These are phyloP conservation scores for Microtus ochrogaster DNA, from an alignment of 2,113 vertebrate genomes.

Conservation along the genomic window DNA sequence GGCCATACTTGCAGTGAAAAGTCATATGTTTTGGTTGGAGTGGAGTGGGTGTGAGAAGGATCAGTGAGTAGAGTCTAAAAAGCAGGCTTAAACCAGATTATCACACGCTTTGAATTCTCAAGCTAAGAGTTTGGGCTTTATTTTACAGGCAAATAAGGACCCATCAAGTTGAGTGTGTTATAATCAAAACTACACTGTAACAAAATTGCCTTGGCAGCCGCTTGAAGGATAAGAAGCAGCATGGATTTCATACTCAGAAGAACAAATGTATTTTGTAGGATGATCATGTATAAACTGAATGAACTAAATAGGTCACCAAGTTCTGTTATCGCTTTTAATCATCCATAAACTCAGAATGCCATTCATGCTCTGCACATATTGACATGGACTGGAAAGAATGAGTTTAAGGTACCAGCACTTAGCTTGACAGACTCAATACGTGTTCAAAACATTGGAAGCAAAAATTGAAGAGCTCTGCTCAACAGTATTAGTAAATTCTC, in stretches of 20 bases:
- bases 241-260: constrained; percentile 20
- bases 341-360: background rate
- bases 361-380: background rate
- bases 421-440: background rate
- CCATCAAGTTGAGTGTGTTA: constrained; percentile 46
- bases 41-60: constrained; percentile 33
- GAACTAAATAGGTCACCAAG: background rate
- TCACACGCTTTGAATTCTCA: constrained; percentile 50
- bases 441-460: background rate
- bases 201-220: constrained; percentile 25
- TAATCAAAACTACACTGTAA: constrained; percentile 26
- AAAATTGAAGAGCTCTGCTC: background rate
- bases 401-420: background rate
- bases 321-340: background rate
- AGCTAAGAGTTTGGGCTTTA: constrained; percentile 52
- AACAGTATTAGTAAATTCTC: background rate
- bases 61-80: constrained; percentile 47
- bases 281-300: background rate
- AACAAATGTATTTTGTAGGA: background rate
- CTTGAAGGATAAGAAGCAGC: background rate
- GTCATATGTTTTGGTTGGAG: constrained; percentile 54
- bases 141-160: constrained; percentile 68
- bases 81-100: constrained; percentile 52
- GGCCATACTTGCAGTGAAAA: background rate
- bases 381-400: background rate